phyloP scores from a whole-genome alignment of 2,113 vertebrate genomes.

The Dicerorhinus sumatrensis region DNA sequence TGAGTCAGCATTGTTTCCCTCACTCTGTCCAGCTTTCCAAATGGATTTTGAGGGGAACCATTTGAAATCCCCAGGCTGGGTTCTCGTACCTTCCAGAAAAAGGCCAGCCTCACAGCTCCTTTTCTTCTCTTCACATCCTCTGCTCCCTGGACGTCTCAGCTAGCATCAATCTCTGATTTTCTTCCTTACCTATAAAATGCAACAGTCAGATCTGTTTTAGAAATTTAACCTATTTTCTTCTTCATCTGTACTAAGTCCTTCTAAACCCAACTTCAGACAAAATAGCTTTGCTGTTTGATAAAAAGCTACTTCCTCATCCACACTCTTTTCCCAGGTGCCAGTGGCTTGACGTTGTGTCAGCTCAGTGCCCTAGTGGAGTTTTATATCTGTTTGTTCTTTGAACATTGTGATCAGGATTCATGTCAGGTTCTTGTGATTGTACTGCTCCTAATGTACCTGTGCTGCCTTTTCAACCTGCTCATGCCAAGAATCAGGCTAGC shows the following conservation, averaged over 20 bases:
- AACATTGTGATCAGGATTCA: background rate
- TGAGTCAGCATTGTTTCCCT: slow-evolving; percentile 56
- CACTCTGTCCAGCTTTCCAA: slow-evolving; percentile 30
- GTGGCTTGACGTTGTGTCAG: background rate
- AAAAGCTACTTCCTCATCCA: background rate
- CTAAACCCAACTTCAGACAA: slow-evolving; percentile 58
- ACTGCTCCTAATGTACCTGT: rapidly evolving
- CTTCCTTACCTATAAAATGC: slow-evolving; percentile 72
- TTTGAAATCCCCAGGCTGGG: slow-evolving; percentile 69
- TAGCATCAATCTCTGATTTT: slow-evolving; percentile 72
- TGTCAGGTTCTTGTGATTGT: background rate
- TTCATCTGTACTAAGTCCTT: slow-evolving; percentile 71
- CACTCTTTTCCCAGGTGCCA: background rate
- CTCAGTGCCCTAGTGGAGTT: background rate
- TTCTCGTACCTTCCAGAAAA: slow-evolving; percentile 69
- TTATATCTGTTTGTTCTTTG: background rate
- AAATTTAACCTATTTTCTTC: slow-evolving; percentile 26
- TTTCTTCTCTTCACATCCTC: slow-evolving; percentile 72
- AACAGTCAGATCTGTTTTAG: slow-evolving; percentile 60
- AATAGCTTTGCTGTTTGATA: background rate
- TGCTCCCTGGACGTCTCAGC: slow-evolving; percentile 72
- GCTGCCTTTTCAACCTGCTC: background rate
- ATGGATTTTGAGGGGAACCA: slow-evolving; percentile 31
- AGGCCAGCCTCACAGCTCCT: slow-evolving; percentile 65
- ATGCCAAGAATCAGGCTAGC: background rate